Conservation (phyloP, 2,113 vertebrate genomes). For the Antechinus flavipes region DNA sequence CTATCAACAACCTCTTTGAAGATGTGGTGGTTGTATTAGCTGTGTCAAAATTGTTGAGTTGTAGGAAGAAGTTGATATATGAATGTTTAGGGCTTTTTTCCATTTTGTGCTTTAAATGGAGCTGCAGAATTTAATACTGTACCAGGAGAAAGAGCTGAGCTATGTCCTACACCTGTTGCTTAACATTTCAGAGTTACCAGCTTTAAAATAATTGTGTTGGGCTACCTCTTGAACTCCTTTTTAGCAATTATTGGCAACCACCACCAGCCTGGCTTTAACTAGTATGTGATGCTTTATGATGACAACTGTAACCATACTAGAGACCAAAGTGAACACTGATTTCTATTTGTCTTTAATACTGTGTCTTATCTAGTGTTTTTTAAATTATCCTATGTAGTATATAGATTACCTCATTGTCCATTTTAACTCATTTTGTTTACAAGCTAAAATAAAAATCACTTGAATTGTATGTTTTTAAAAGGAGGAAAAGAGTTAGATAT, state of each 20-base stretch:
- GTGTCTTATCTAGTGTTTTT: slow-evolving; percentile 87
- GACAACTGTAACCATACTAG: slow-evolving; percentile 83
- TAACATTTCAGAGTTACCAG: slow-evolving; percentile 74
- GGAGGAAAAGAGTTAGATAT: slow-evolving; percentile 71
- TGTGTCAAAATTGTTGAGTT: slow-evolving; percentile 75
- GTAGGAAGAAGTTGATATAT: slow-evolving; percentile 77
- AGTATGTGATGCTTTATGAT: slow-evolving; percentile 80
- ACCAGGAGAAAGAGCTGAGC: slow-evolving; percentile 71
- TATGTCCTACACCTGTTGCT: slow-evolving; percentile 77
- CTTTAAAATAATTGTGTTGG: slow-evolving; percentile 76
- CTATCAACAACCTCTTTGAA: slow-evolving; percentile 80
- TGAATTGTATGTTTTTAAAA: slow-evolving; percentile 83
- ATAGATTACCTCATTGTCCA: slow-evolving; percentile 87
- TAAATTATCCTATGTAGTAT: slow-evolving; percentile 86
- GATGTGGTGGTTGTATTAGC: slow-evolving; percentile 79
- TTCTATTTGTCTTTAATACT: slow-evolving; percentile 86
- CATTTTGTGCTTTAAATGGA: slow-evolving; percentile 61
- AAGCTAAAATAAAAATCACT: slow-evolving; percentile 85
- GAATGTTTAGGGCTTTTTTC: slow-evolving; percentile 54
- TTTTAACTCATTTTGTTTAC: slow-evolving; percentile 89
- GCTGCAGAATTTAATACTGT: slow-evolving; percentile 77
- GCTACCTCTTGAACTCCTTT: slow-evolving; percentile 87
- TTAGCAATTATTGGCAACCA: slow-evolving; percentile 78
- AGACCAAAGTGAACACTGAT: slow-evolving; percentile 90
- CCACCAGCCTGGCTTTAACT: slow-evolving; percentile 84